These are phyloP conservation scores for Thereva nobilitata DNA, from an alignment of 2,888 invertebrate species.

Conservation along the genomic window DNA sequence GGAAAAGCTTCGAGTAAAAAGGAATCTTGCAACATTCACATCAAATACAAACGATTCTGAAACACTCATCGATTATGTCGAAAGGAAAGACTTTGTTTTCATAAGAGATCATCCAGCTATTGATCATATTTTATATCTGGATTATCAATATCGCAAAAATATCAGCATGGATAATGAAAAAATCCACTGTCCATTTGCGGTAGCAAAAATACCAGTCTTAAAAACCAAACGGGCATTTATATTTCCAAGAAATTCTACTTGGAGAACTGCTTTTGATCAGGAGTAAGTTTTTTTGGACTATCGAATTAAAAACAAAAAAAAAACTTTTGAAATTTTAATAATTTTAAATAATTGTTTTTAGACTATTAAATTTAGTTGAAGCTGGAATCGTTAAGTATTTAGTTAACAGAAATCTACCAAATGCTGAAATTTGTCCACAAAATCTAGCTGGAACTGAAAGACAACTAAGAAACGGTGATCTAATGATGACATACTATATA, in stretches of 20 bases:
- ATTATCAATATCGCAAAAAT: conserved; percentile 68
- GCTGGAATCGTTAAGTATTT: conserved; percentile 75
- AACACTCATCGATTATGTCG: conserved; percentile 59
- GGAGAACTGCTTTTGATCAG: conserved; percentile 67
- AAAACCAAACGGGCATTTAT: conserved; percentile 72
- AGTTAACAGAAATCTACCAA: conserved; percentile 67
- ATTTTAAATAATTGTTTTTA: conserved; percentile 59
- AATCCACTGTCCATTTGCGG: conserved; percentile 75
- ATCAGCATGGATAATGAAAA: conserved; percentile 63
- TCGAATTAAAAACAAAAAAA: background rate
- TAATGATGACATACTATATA: conserved; percentile 78
- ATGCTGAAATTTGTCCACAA: conserved; percentile 78
- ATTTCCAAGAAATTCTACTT: conserved; percentile 66
- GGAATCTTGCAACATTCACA: conserved; percentile 54
- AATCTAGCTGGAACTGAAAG: conserved; percentile 80
- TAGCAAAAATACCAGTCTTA: conserved; percentile 71
- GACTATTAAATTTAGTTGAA: conserved; percentile 71
- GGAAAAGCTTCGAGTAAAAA: conserved; percentile 49
- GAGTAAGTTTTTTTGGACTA: conserved; percentile 62
- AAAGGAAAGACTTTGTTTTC: conserved; percentile 62
- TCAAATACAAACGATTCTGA: conserved; percentile 53
- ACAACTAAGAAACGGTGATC: conserved; percentile 74
- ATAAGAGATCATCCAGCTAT: conserved; percentile 74
- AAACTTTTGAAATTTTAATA: background rate
- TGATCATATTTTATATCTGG: conserved; percentile 70